A percentile compares a stretch with the other conserved stretches of the same genome.
Evolutionary conservation across 2,797 vertebrate species (phyloP).

Genomic region (Gouania willdenowi): DNA sequence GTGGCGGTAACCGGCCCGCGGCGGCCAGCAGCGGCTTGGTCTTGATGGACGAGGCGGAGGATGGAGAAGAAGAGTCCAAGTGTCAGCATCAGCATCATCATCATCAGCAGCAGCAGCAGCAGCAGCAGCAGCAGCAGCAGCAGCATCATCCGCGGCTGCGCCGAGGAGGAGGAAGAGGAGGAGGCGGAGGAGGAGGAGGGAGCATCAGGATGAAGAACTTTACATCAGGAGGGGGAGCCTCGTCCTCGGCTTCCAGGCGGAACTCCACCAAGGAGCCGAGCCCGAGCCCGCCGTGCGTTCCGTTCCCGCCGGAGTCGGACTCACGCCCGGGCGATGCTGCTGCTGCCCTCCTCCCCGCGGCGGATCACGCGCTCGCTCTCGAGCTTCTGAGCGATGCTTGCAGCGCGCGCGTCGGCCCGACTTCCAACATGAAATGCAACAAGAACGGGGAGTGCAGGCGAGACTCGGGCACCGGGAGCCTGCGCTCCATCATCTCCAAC

Average conservation of each 20-base stretch:
- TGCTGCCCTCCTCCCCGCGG: conserved; percentile 67
- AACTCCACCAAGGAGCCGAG: conserved; percentile 70
- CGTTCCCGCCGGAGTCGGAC: conserved; percentile 63
- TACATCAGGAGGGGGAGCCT: conserved; percentile 80
- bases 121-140: too few species aligned
- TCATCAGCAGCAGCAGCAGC: conserved; percentile 68
- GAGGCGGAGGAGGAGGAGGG: conserved; percentile 68
- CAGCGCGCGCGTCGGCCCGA: conserved; percentile 57
- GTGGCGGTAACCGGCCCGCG: conserved; percentile 55
- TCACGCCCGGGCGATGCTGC: conserved; percentile 72
- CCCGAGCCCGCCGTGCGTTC: conserved; percentile 67
- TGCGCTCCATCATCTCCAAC: conserved; percentile 80
- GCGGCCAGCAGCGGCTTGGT: conserved; percentile 57
- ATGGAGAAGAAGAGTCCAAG: conserved; percentile 76
- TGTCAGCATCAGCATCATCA: conserved; percentile 78
- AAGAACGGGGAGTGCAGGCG: conserved; percentile 85
- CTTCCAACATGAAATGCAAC: conserved; percentile 82
- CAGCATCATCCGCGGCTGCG: too few species aligned
- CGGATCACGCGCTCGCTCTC: conserved; percentile 44
- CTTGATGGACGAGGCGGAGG: conserved; percentile 72
- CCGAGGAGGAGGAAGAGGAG: conserved; percentile 43
- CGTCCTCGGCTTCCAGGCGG: conserved; percentile 71
- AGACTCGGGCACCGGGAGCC: conserved; percentile 78
- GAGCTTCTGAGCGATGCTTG: conserved; percentile 66
- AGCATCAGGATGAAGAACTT: conserved; percentile 81